Base-by-base conservation (phyloP, 1,140 invertebrate genomes). In the Nomia melanderi region DNA sequence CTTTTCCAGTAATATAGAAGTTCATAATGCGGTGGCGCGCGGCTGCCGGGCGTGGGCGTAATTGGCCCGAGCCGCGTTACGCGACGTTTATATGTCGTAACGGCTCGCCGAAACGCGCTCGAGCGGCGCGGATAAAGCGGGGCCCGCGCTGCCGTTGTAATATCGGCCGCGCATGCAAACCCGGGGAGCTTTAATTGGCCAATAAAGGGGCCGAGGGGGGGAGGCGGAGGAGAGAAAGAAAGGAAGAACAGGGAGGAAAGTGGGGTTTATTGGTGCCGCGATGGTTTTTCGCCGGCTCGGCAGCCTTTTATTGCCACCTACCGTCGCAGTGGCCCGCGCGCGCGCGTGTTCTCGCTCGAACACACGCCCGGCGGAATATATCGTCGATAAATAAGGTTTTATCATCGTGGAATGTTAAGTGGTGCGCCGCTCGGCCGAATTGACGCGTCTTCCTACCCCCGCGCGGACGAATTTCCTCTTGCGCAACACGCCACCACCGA, bases 381-480 rank as follows among this genome's bases (percentile, higher is more conserved):
- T 83, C 69, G 78, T 56, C 78, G 65, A 73, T 84, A 84, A 84
- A 84, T 83, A 81, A 64, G 59, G 27, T 84, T 84, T 84, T 83
- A 84, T 83, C 78, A 84, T 72, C 36, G 27, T 39, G 63, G 64
- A 80, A 84, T 84, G 80, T 84, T 83, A 84, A 84, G 73, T 72
- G 72, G n/a, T 41, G 64, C 17, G 54, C 25, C 73, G 39, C 17
- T n/a, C 31, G 41, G 2, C 41, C 36, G 36, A 11, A 39, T 39
- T 11, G 41, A 44, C 8, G 11, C 11, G 12, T n/a, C 47, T 20
- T 47, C 44, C 20, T 50, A 7, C 47, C 14, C 41, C 14, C 12
- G 12, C 41, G 14, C 41, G 17, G 2, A 17, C 41, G 41, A 1
- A 17, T 41, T 41, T 41, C 39, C 39, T 41, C 39, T 41, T 66